Conservation (phyloP, 2,113 vertebrate species). For the Mola mola region DNA sequence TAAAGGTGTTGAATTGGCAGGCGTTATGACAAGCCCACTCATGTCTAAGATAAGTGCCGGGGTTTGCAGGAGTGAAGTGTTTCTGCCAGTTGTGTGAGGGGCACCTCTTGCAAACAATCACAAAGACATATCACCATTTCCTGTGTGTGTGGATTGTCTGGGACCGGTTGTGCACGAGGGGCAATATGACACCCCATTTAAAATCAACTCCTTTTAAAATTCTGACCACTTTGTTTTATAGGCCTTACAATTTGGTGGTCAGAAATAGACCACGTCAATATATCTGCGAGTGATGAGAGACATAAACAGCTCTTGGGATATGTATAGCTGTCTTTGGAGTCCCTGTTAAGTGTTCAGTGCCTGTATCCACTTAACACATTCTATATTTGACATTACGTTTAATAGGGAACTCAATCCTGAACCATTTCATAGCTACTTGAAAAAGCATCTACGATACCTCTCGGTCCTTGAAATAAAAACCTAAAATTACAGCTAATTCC, state of each 20-base stretch:
- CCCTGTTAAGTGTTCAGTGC: slow-evolving; percentile 60
- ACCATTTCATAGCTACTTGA: slow-evolving; percentile 41
- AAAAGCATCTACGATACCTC: slow-evolving; percentile 44
- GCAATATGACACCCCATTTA: slow-evolving; percentile 16
- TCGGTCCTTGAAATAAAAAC: slow-evolving; percentile 55
- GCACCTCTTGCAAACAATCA: slow-evolving; percentile 19
- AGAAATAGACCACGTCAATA: slow-evolving; percentile 35
- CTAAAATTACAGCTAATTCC: slow-evolving; percentile 45
- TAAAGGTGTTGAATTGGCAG: slow-evolving; percentile 27
- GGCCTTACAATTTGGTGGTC: slow-evolving; percentile 40
- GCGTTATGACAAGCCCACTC: slow-evolving; percentile 29
- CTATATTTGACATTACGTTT: slow-evolving; percentile 28
- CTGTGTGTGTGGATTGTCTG: slow-evolving; percentile 6
- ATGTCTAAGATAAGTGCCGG: slow-evolving; percentile 9
- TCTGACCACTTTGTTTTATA: slow-evolving; percentile 24
- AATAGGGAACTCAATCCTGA: slow-evolving; percentile 54
- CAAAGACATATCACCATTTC: slow-evolving; percentile 12
- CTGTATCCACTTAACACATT: slow-evolving; percentile 37
- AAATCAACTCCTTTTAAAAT: slow-evolving; percentile 21
- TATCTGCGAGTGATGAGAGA: slow-evolving; percentile 51
- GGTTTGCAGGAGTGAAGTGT: slow-evolving; percentile 33
- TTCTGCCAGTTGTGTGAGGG: slow-evolving; percentile 11
- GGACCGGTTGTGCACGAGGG: slow-evolving; percentile 16
- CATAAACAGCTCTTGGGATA: slow-evolving; percentile 54
- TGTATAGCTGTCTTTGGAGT: slow-evolving; percentile 50